Evolutionary conservation across 2,113 vertebrate genomes (phyloP), one percentile per base, ranked within the genome.

Genomic region (Salvelinus namaycush): DNA sequence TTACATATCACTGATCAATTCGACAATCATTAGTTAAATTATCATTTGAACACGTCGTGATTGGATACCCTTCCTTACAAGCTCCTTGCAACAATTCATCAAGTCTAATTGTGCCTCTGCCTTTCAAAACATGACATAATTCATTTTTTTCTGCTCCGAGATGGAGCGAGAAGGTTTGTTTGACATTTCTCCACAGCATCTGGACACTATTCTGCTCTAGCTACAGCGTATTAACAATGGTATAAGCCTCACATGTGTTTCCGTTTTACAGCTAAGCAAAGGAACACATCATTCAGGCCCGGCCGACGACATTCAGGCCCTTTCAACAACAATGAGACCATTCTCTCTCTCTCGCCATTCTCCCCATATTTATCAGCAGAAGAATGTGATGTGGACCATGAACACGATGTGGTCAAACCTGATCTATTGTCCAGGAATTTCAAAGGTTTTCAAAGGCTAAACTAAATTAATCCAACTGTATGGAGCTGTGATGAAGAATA

Each of bases 161-260:
- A 87, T 84, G 85, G 86, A 89, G 86, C 77, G 77, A 69, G 83
- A 89, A 87, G 83, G 79, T 91, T 91, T 92, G 92, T 92, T 93
- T 93, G 92, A 93, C 92, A 90, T 93, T 91, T 86, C 87, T 91
- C 89, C 90, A 91, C 91, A 92, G 93, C 92, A 94, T 93, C 92
- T 92, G 91, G 91, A 86, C 89, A 87, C 86, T 81, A 91, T 89
- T 86, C 84, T 26, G 51, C 83, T 82, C 8, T 18, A n/a, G 60
- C 89, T 80, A 84, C 87, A 90, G 90, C 90, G 89, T 93, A 92
- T 94, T 93, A 94, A 89, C 92, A 90, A 91, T 79, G 91, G 88
- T 91, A 90, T 88, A 83, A 86, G 82, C 89, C 67, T 54, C 81
- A 88, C 91, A 94, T 94, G 87, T 89, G 93, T 94, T 94, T 94